Evolutionary conservation across 2,888 invertebrate genomes (phyloP), one percentile per base, ranked within the genome.

Genomic region (Cryptosula pallasiana): DNA sequence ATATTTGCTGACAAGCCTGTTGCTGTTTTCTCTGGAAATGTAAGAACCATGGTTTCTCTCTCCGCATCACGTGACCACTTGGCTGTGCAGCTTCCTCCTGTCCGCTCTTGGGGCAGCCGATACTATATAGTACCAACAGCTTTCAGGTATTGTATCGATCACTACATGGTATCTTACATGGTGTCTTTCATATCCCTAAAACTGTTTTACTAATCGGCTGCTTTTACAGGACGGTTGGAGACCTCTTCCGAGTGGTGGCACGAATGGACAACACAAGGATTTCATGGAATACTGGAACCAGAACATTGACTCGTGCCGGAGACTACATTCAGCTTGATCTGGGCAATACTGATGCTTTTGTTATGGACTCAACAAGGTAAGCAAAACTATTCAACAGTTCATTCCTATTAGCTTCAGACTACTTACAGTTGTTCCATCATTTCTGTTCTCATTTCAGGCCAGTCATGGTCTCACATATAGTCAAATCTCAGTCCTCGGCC

Each of bases 1-100:
- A 54, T 70, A 23, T 13, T 2, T 5, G 70, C 35, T 2, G 9
- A 34, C 45, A 34, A 70, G 45, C 36, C n/a, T 2, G 35, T 70
- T 25, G 70, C 70, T 23, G 70, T 70, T n/a, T 70, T 70, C 45
- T 54, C 45, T 29, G 70, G 70, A 23, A 70, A 70, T 27, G 29
- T 70, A 5, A n/a, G 70, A 23, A 70, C 70, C 9, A 36, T 9
- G 3, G 70, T 70, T 16, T 35, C 2, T 2, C 32, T 36, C 36
- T 70, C 70, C 3, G 27, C n/a, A 16, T 70, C 70, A 9, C 35
- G 70, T 5, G 70, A 70, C 25, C 70, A 70, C 25, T 5, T 70
- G 25, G 70, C 29, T n/a, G 34, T 36, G 2, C 70, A 70, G 32
- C 35, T 70, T 23, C 70, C 25, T 2, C 70, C 70, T 5, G 9